A percentile compares a stretch with the other conserved stretches of the same genome.
These are phyloP conservation scores for Capreolus pygargus DNA, from an alignment of 2,113 vertebrate genomes.

Conservation along the genomic window DNA sequence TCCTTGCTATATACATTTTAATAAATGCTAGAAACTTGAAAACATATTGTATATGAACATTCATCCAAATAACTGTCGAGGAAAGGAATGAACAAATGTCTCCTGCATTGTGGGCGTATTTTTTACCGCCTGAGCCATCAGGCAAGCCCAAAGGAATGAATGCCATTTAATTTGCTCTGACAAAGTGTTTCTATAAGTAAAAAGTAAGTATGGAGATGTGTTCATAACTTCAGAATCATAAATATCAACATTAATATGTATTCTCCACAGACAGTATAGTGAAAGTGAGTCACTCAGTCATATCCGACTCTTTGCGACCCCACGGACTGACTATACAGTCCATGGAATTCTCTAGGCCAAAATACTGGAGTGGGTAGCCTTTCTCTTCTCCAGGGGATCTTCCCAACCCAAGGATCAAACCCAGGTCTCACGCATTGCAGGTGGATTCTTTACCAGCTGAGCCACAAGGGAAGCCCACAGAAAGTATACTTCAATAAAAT, in stretches of 20 bases:
- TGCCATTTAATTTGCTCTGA: neutral
- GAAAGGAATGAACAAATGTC: neutral
- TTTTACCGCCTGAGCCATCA: neutral
- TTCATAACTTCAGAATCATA: neutral
- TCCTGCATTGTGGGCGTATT: neutral
- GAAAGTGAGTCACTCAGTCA: neutral
- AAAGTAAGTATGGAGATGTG: neutral
- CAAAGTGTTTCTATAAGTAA: neutral
- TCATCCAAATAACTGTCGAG: neutral
- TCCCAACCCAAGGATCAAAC: neutral
- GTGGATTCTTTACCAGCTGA: neutral
- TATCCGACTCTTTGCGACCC: rapidly evolving
- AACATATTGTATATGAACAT: neutral
- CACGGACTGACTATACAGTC: neutral
- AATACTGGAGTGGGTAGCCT: neutral
- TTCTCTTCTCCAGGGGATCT: neutral
- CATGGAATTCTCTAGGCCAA: neutral
- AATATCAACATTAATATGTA: neutral
- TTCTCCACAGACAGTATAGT: neutral
- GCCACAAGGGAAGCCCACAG: neutral
- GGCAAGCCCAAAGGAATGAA: neutral
- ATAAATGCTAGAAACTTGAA: neutral
- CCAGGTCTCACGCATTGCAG: rapidly evolving
- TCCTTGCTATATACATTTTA: neutral
- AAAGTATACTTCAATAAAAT: neutral